Evolutionary conservation across 1,140 invertebrate species (phyloP).

Genomic region (Drosophila funebris): DNA sequence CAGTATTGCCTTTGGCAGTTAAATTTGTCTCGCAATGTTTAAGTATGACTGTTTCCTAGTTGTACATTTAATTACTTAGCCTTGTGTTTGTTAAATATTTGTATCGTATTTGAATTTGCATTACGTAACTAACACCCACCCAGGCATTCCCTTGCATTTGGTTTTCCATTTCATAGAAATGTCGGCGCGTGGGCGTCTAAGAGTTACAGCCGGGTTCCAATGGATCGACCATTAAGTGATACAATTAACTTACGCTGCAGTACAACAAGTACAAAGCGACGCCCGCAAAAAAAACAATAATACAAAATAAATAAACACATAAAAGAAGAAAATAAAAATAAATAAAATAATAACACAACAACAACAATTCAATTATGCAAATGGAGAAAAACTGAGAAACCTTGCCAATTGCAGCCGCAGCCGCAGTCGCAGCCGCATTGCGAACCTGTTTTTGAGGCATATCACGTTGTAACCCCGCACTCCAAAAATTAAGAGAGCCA

Average conservation of each 20-base stretch:
- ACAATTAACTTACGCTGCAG: slow-evolving; percentile 55
- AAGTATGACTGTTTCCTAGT: slow-evolving; percentile 2
- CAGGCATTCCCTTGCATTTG: slow-evolving; percentile 8
- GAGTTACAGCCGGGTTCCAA: slow-evolving; percentile 18
- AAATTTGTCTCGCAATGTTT: neutral
- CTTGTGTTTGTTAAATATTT: slow-evolving; percentile 16
- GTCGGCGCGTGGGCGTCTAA: slow-evolving; percentile 21
- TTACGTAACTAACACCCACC: slow-evolving; percentile 40
- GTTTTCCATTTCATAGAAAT: neutral
- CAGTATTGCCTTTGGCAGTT: too few species aligned
- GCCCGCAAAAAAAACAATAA: too few species aligned
- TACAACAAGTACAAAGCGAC: slow-evolving; percentile 4
- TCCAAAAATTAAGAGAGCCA: neutral
- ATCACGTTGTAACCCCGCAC: neutral
- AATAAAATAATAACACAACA: neutral
- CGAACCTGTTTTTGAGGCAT: slow-evolving; percentile 38
- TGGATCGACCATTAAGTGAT: slow-evolving; percentile 47
- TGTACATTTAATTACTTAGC: slow-evolving; percentile 26
- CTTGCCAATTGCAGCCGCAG: slow-evolving; percentile 35
- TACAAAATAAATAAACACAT: too few species aligned
- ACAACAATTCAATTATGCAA: slow-evolving; percentile 49
- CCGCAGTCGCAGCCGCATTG: slow-evolving; percentile 34
- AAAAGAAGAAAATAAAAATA: neutral
- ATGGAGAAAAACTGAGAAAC: slow-evolving; percentile 24
- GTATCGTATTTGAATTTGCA: slow-evolving; percentile 12